Conservation (phyloP, 2,113 vertebrate species). For the Trachemys scripta region DNA sequence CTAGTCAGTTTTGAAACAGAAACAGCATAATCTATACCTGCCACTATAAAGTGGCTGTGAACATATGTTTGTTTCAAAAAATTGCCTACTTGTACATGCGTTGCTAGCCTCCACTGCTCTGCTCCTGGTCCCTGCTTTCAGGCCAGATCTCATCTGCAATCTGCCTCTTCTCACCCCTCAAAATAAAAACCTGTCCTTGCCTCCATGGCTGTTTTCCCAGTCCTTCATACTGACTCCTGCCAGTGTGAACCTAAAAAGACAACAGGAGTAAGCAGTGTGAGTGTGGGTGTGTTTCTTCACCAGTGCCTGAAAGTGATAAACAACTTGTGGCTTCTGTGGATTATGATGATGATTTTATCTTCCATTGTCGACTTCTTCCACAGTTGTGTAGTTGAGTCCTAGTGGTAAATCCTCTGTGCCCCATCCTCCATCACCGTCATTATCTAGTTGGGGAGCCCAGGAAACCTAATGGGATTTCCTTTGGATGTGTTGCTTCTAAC, state of each 20-base stretch:
- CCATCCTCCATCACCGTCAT: not conserved
- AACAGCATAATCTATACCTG: not conserved
- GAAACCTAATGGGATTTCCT: not conserved
- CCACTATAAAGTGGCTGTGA: not conserved
- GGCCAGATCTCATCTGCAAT: not conserved
- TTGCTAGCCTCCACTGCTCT: not conserved
- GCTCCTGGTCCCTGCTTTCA: not conserved
- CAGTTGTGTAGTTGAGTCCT: not conserved
- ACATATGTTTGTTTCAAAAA: not conserved
- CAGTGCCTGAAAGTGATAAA: not conserved
- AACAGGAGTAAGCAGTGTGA: not conserved
- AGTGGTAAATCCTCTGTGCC: not conserved
- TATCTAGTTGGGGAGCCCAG: not conserved
- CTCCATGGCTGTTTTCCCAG: not conserved
- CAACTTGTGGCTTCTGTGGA: not conserved
- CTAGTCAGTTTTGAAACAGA: not conserved
- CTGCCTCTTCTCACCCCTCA: not conserved
- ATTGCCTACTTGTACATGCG: not conserved
- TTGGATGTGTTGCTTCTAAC: not conserved
- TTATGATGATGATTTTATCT: not conserved
- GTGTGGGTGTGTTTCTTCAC: not conserved
- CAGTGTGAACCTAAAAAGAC: not conserved
- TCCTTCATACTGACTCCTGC: not conserved
- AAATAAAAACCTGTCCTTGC: not conserved
- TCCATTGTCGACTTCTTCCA: not conserved